A percentile compares a stretch with the other conserved stretches of the same genome.
phyloP scores from a whole-genome alignment of 1,140 invertebrate genomes.

The Eriosoma lanigerum region DNA sequence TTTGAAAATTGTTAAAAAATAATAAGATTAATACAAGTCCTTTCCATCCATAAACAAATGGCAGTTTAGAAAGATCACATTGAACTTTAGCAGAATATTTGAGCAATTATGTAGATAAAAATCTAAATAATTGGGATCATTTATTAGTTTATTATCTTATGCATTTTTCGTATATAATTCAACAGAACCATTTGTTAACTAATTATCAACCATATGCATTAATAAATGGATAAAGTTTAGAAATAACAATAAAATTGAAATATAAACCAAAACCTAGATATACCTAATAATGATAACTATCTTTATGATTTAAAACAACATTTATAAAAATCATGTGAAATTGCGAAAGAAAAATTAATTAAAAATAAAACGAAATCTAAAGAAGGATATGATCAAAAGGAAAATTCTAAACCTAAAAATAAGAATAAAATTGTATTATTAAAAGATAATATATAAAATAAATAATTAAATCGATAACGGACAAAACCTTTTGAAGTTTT shows the following conservation, averaged over 20 bases:
- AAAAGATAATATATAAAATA: too few species aligned
- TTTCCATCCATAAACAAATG: slow-evolving; percentile 57
- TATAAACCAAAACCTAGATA: background rate
- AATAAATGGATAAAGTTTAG: background rate
- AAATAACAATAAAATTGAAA: background rate
- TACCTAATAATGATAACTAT: too few species aligned
- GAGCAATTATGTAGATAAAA: slow-evolving; percentile 57
- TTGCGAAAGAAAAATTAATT: too few species aligned
- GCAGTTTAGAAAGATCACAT: slow-evolving; percentile 58
- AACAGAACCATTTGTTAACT: slow-evolving; percentile 58
- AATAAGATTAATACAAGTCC: too few species aligned
- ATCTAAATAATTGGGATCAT: slow-evolving; percentile 59
- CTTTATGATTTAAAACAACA: too few species aligned
- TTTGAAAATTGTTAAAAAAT: slow-evolving; percentile 57
- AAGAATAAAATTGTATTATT: too few species aligned
- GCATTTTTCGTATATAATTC: slow-evolving; percentile 61
- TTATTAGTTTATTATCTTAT: slow-evolving; percentile 56
- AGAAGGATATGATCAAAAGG: too few species aligned
- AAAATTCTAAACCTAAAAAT: too few species aligned
- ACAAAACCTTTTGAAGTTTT: too few species aligned
- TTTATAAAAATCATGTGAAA: too few species aligned
- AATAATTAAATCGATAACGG: too few species aligned
- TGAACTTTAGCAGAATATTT: slow-evolving; percentile 58
- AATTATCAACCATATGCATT: slow-evolving; percentile 57
- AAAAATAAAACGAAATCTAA: too few species aligned